A percentile compares a stretch with the other conserved stretches of the same genome.
Conservation (phyloP, 1,140 invertebrate species). For the Platyura marginata region DNA sequence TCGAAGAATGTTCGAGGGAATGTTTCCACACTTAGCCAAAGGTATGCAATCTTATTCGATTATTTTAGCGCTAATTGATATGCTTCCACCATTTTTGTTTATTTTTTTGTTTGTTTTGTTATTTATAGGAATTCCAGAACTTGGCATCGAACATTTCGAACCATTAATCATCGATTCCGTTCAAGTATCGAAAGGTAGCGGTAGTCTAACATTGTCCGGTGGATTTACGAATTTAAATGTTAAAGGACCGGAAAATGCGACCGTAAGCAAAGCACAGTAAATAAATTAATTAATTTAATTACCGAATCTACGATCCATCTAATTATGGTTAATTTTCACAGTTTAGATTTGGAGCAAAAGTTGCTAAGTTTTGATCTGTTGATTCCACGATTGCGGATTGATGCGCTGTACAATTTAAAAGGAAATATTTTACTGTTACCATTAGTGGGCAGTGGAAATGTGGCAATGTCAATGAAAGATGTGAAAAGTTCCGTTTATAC, state of each 20-base stretch:
- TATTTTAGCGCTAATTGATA: not conserved
- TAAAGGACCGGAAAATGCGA: constrained; percentile 28
- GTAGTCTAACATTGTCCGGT: constrained; percentile 25
- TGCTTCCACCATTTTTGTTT: not conserved
- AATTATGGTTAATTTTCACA: constrained; percentile 7
- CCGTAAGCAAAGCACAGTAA: constrained; percentile 14
- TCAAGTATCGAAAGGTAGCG: constrained; percentile 26
- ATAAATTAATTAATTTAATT: constrained; percentile 3
- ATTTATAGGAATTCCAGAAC: constrained; percentile 24
- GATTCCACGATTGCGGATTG: constrained; percentile 29
- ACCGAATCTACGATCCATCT: not conserved
- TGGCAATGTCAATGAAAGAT: constrained; percentile 26
- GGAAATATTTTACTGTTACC: constrained; percentile 36
- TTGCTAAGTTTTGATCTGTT: constrained; percentile 29
- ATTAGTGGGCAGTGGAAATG: constrained; percentile 30
- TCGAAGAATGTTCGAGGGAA: constrained; percentile 16
- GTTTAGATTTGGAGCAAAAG: constrained; percentile 26
- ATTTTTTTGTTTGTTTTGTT: no score
- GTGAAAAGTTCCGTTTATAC: constrained; percentile 30
- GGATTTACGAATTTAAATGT: constrained; percentile 27
- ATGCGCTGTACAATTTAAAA: constrained; percentile 33
- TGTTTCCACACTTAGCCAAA: constrained; percentile 18
- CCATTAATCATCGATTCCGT: constrained; percentile 27
- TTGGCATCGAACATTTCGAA: constrained; percentile 27
- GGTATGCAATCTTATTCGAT: constrained; percentile 6